Evolutionary conservation across 2,113 vertebrate species (phyloP).

Genomic region (Verasper variegatus): DNA sequence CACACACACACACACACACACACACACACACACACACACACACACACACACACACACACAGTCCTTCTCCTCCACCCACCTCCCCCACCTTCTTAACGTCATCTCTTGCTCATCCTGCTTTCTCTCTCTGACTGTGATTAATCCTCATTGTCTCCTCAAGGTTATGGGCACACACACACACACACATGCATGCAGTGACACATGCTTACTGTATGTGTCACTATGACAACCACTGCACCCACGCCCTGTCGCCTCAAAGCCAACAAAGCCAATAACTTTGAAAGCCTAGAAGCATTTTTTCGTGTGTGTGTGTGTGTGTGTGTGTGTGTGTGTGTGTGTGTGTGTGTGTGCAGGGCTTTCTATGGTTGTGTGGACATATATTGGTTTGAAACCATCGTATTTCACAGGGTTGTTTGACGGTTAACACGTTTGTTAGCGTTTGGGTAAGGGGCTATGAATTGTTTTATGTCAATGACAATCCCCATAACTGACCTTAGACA

Average conservation of each 20-base stretch:
- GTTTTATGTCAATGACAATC: not conserved
- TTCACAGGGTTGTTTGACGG: not conserved
- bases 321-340: not conserved
- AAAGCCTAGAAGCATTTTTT: constrained; percentile 54
- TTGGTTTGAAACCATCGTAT: not conserved
- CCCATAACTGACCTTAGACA: not conserved
- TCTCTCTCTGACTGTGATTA: constrained; percentile 75
- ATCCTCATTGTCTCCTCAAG: constrained; percentile 82
- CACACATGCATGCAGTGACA: constrained; percentile 7
- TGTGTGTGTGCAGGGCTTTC: not conserved
- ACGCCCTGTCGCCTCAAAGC: constrained; percentile 58
- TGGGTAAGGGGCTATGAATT: not conserved
- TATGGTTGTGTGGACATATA: not conserved
- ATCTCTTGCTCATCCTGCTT: constrained; percentile 60
- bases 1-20: constrained; percentile 20
- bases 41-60: constrained; percentile 19
- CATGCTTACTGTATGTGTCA: constrained; percentile 52
- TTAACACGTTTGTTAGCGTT: too few species aligned
- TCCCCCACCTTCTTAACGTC: constrained; percentile 39
- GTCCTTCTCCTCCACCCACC: constrained; percentile 6
- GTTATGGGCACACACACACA: constrained; percentile 60
- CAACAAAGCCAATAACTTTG: constrained; percentile 70
- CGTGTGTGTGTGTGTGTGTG: constrained; percentile 26
- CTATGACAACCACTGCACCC: constrained; percentile 68
- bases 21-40: constrained; percentile 19